These are phyloP conservation scores for Manduca sexta DNA, from an alignment of 1,140 invertebrate genomes.

Conservation along the genomic window DNA sequence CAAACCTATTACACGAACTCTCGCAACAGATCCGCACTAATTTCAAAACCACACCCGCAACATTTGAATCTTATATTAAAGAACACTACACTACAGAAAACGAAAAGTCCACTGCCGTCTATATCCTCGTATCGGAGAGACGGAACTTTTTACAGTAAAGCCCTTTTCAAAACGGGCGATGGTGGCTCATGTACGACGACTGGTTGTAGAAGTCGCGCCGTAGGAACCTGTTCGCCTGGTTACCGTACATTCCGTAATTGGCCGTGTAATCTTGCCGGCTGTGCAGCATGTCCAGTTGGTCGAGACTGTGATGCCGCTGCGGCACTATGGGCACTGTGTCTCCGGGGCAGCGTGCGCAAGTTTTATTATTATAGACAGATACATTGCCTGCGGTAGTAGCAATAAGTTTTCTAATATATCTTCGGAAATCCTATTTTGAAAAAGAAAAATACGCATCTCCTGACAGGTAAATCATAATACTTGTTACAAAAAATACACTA, in stretches of 20 bases:
- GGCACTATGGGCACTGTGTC: conserved; percentile 33
- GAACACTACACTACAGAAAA: conserved; percentile 34
- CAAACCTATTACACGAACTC: too few relatives aligned
- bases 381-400: too few relatives aligned
- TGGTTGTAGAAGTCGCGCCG: conserved; percentile 52
- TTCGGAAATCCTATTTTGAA: too few relatives aligned
- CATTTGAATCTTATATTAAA: conserved; percentile 18
- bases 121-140: conserved; percentile 58
- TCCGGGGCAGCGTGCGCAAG: conserved; percentile 50
- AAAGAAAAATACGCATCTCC: too few relatives aligned
- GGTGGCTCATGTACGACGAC: conserved; percentile 50
- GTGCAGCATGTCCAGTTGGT: conserved; percentile 64
- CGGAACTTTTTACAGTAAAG: conserved; percentile 68
- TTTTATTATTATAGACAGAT: too few relatives aligned
- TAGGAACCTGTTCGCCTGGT: conserved; percentile 29
- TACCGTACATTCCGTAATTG: conserved; percentile 36
- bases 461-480: too few relatives aligned
- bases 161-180: conserved; percentile 70
- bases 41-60: conserved; percentile 17
- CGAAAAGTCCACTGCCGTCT: conserved; percentile 37
- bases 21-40: background rate
- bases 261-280: conserved; percentile 42
- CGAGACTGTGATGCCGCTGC: conserved; percentile 62
- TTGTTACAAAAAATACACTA: too few relatives aligned
- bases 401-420: too few relatives aligned